These are phyloP conservation scores for Sycophaga agraensis DNA, from an alignment of 1,140 invertebrate species.

Conservation along the genomic window DNA sequence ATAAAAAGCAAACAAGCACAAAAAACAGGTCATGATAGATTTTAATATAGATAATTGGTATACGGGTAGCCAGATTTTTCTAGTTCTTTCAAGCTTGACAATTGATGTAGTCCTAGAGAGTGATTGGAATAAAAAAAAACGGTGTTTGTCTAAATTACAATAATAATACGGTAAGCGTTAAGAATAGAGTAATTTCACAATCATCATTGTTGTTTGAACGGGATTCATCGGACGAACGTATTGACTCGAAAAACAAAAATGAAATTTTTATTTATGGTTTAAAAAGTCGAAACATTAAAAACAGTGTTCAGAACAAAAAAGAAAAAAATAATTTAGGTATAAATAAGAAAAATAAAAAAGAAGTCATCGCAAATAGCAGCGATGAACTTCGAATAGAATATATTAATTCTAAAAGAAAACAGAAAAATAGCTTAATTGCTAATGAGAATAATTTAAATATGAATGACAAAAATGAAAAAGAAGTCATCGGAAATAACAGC, in stretches of 20 bases:
- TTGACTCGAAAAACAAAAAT: not conserved
- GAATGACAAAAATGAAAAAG: too few species aligned
- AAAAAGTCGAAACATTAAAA: not conserved
- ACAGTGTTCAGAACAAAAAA: not conserved
- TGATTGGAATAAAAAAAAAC: not conserved
- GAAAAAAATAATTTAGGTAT: not conserved
- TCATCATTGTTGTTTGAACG: too few species aligned
- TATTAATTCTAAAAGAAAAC: too few species aligned
- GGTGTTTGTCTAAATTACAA: not conserved
- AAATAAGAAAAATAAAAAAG: too few species aligned
- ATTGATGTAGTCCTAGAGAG: not conserved
- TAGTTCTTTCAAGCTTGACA: not conserved
- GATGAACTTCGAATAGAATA: too few species aligned
- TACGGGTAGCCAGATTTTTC: not conserved
- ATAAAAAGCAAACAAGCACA: not conserved
- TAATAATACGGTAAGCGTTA: not conserved
- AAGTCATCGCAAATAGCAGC: too few species aligned
- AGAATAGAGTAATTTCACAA: not conserved
- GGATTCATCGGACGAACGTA: not conserved
- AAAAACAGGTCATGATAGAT: not conserved
- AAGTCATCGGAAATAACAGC: too few species aligned
- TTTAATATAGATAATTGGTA: too few species aligned
- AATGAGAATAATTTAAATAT: too few species aligned
- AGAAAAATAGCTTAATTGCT: too few species aligned
- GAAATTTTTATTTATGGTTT: not conserved